Evolutionary conservation across 2,888 invertebrate genomes (phyloP).

Genomic region (Cephus rjabovi): DNA sequence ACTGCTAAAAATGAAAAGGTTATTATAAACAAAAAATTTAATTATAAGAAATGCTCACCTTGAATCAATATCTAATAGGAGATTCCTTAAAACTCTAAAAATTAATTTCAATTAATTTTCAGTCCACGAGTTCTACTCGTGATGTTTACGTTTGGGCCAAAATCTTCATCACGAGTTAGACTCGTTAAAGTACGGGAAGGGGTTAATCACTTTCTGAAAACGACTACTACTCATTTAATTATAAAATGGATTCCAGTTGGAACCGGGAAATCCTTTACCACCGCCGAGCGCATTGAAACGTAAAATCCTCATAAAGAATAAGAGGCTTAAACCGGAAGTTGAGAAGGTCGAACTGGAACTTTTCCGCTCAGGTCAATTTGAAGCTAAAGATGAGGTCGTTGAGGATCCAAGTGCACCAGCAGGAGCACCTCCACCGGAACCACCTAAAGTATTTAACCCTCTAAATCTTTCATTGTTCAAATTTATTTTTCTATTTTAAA

Average conservation of each 20-base stretch:
- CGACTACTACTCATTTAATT: neutral
- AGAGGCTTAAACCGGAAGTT: conserved; percentile 76
- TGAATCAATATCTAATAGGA: too few relatives aligned
- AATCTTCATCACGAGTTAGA: too few relatives aligned
- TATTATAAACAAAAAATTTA: too few relatives aligned
- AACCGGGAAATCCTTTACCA: conserved; percentile 73
- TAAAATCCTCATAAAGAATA: conserved; percentile 79
- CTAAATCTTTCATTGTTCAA: neutral
- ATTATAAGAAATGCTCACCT: too few relatives aligned
- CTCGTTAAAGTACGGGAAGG: too few relatives aligned
- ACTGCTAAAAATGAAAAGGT: too few relatives aligned
- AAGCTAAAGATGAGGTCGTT: conserved; percentile 68
- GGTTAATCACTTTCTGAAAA: neutral
- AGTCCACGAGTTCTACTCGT: too few relatives aligned
- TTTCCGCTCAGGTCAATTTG: conserved; percentile 69
- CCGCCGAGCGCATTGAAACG: conserved; percentile 74
- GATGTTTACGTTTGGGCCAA: too few relatives aligned
- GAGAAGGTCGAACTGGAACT: conserved; percentile 73
- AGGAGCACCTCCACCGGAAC: conserved; percentile 43
- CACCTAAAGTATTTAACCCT: conserved; percentile 45
- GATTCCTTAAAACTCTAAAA: too few relatives aligned
- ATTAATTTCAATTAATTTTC: too few relatives aligned
- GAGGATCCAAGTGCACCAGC: conserved; percentile 67
- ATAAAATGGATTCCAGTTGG: conserved; percentile 62
- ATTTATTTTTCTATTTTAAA: neutral